These are phyloP conservation scores for Branchipolynoe longqiensis DNA, from an alignment of 2,888 invertebrate species.

Conservation along the genomic window DNA sequence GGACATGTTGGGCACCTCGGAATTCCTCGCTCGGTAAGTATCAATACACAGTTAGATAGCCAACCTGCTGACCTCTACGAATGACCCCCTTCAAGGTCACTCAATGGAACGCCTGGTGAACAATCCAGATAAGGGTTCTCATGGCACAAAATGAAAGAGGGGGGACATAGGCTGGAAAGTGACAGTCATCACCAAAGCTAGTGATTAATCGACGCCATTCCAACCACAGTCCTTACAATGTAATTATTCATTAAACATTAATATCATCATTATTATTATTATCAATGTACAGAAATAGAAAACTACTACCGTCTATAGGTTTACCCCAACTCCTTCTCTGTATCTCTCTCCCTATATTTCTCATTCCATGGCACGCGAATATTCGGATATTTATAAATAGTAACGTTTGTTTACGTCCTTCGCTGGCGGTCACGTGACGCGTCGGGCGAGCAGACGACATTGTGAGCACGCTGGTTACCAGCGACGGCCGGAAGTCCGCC, in stretches of 20 bases:
- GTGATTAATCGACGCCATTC: slow-evolving; percentile 22
- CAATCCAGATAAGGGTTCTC: slow-evolving; percentile 29
- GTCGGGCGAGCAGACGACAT: neutral
- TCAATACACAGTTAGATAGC: neutral
- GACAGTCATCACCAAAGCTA: slow-evolving; percentile 4
- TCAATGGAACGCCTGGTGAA: slow-evolving; percentile 43
- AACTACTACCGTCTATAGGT: slow-evolving; percentile 23
- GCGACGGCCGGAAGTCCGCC: too few species aligned
- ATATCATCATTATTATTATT: too few species aligned
- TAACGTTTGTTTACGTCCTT: neutral
- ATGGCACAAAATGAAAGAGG: slow-evolving; percentile 49
- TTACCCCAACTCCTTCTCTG: slow-evolving; percentile 12
- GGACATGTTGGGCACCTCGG: neutral
- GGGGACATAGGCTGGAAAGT: slow-evolving; percentile 37
- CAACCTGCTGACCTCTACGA: slow-evolving; percentile 5
- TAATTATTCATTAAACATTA: slow-evolving; percentile 12
- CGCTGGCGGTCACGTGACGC: neutral
- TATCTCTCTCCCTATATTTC: neutral
- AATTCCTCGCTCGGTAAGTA: slow-evolving; percentile 7
- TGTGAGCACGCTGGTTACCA: too few species aligned
- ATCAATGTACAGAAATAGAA: slow-evolving; percentile 37
- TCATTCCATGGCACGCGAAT: slow-evolving; percentile 11
- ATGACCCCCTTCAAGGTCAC: neutral
- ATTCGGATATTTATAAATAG: slow-evolving; percentile 16
- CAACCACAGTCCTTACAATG: slow-evolving; percentile 41